These are phyloP conservation scores for Akabosia matsudoensis DNA, from an alignment of 1,140 invertebrate species.

Conservation along the genomic window DNA sequence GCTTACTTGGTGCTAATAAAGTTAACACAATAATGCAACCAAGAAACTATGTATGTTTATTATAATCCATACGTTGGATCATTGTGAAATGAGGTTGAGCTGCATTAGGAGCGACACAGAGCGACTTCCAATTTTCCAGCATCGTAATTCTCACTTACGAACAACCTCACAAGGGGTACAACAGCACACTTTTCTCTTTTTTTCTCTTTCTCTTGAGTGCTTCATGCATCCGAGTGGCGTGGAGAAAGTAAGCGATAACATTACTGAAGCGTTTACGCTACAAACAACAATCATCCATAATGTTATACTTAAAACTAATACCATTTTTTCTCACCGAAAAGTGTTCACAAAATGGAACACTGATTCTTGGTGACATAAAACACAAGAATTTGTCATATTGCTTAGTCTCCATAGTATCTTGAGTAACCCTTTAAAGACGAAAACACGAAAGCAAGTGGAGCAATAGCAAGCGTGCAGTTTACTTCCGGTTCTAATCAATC, in stretches of 20 bases:
- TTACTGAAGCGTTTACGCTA: no score
- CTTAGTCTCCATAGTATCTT: neutral
- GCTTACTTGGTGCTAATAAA: neutral
- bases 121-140: no score
- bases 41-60: neutral
- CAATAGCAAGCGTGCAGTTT: conserved; percentile 33
- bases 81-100: no score
- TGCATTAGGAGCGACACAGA: no score
- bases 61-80: neutral
- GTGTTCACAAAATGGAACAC: neutral
- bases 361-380: conserved; percentile 14
- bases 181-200: no score
- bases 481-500: conserved; percentile 46
- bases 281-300: neutral
- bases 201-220: neutral
- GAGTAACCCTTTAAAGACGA: neutral
- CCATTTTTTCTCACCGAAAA: no score
- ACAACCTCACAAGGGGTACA: no score
- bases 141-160: no score
- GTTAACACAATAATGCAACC: neutral
- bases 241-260: no score
- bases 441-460: conserved; percentile 34
- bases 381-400: conserved; percentile 32
- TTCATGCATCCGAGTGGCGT: no score
- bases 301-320: no score